These are phyloP conservation scores for Bombus haemorrhoidalis DNA, from an alignment of 1,140 invertebrate genomes.

Conservation along the genomic window DNA sequence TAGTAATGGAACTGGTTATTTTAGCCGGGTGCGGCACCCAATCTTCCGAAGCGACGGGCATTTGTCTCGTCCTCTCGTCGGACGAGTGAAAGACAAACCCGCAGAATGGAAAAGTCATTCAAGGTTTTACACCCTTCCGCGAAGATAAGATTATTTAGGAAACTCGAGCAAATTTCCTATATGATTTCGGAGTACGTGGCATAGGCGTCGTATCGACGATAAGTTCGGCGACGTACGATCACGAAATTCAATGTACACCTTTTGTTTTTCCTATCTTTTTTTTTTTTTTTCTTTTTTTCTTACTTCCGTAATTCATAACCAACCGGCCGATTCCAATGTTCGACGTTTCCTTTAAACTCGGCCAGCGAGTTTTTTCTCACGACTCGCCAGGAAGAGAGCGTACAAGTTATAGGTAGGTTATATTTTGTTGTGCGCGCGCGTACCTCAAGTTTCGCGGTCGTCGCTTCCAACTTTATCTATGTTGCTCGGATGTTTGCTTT, in stretches of 20 bases:
- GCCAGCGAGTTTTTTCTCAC: slow-evolving; percentile 35
- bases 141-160: not conserved
- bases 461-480: slow-evolving; percentile 26
- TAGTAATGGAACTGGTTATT: slow-evolving; percentile 74
- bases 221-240: not conserved
- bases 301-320: not conserved
- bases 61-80: slow-evolving; percentile 77
- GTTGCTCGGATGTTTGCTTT: slow-evolving; percentile 40
- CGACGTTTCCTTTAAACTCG: slow-evolving; percentile 27
- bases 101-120: slow-evolving; percentile 80
- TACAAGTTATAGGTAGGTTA: not conserved
- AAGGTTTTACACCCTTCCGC: slow-evolving; percentile 52
- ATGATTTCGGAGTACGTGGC: not conserved
- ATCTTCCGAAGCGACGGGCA: slow-evolving; percentile 77
- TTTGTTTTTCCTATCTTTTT: not conserved
- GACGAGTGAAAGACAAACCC: slow-evolving; percentile 79
- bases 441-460: slow-evolving; percentile 29
- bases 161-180: not conserved
- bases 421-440: not conserved
- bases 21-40: slow-evolving; percentile 74
- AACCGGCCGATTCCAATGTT: not conserved
- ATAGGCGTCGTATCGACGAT: not conserved
- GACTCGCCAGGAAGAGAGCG: not conserved
- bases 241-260: not conserved
- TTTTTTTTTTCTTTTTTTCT: too few species aligned